A percentile compares a stretch with the other conserved stretches of the same genome.
Conservation (phyloP, 2,888 invertebrate genomes). For the Melipona bicolor region DNA sequence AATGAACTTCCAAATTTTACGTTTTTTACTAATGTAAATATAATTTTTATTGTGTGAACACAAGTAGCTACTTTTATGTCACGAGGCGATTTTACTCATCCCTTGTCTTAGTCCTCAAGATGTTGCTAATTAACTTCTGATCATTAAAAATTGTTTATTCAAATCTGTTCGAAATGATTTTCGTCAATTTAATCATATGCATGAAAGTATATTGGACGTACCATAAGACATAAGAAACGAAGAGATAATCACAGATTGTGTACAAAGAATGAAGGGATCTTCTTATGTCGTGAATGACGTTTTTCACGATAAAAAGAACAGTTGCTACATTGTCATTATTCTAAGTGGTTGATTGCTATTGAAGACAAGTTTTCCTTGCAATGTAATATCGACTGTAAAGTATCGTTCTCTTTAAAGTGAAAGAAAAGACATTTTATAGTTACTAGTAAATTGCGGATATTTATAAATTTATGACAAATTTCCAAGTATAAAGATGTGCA, state of each 20-base stretch:
- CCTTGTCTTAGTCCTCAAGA: slow-evolving; percentile 13
- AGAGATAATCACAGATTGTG: neutral
- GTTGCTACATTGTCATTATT: neutral
- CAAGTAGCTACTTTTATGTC: slow-evolving; percentile 69
- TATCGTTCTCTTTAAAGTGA: neutral
- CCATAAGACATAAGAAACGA: no score
- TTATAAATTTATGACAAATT: no score
- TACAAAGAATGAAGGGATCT: neutral
- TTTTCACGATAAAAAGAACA: neutral
- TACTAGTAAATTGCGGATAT: neutral
- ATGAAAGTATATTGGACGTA: neutral
- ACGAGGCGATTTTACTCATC: slow-evolving; percentile 74
- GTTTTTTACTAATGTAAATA: slow-evolving; percentile 26
- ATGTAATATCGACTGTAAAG: neutral
- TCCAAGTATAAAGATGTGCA: no score
- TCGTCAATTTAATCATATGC: neutral
- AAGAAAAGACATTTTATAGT: neutral
- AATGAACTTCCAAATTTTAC: slow-evolving; percentile 47
- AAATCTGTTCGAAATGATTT: neutral
- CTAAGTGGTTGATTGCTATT: no score
- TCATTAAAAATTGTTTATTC: neutral
- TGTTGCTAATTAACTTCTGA: neutral
- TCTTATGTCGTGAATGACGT: neutral
- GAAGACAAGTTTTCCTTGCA: neutral
- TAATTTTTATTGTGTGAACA: slow-evolving; percentile 47